Evolutionary conservation across 2,888 invertebrate species (phyloP), one percentile per base, ranked within the genome.

Genomic region (Octodonta nipae): DNA sequence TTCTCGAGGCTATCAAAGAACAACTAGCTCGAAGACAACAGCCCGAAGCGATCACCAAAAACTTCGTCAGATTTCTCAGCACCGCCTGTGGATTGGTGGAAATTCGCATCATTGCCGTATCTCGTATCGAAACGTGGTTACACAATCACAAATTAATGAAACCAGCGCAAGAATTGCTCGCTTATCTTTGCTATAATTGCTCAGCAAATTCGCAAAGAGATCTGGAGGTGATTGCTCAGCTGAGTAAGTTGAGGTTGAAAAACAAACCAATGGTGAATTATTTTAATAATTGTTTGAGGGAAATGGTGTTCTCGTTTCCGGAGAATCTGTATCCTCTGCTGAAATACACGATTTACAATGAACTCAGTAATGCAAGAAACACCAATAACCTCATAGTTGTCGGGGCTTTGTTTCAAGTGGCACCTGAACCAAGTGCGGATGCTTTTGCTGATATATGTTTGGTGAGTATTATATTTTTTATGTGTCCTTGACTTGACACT

Each of bases 321-420:
- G 84, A 85, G 13, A 85, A 92, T 53, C 64, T 93, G 32, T 75
- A 78, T 36, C 79, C 85, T 16, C 75, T 91, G 38, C 66, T 95
- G 45, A 89, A 88, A 46, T 84, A 87, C 55, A 88, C 89, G 0
- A 82, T 95, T 35, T 91, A 88, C 67, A 95, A 95, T 63, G 95
- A 95, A 66, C 65, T 95, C 43, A 89, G 92, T 0, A 82, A 83
- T 52, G 78, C 82, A 15, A 74, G 93, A 36, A 91, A 92, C 64
- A 86, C 89, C 0, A 93, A 92, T 66, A 95, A 95, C 63, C 85
- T 93, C 80, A 77, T 86, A 7, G 81, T 93, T 60, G 69, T 95
- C 10, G 81, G 80, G 2, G 83, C 85, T 6, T 79, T 93, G 63
- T 85, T 93, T 54, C 84, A 85, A 61, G 78, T 82, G 13, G 73